Conservation (phyloP, 1,140 invertebrate species). For the Brachionus koreanus region DNA sequence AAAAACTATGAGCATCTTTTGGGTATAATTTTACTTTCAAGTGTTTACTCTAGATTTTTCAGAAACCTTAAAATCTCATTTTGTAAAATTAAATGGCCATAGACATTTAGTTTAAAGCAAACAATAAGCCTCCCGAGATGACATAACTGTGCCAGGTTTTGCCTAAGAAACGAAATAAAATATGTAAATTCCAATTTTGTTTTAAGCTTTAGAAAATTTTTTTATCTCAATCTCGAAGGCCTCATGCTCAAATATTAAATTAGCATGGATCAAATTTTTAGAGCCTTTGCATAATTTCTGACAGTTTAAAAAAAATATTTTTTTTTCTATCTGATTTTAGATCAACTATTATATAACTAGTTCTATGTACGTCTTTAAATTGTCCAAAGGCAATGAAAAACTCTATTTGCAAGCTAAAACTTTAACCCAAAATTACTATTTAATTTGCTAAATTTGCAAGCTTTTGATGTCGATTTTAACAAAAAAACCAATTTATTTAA, state of each 20-base stretch:
- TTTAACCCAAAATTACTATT: background rate
- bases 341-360: background rate
- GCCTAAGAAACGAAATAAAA: background rate
- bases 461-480: background rate
- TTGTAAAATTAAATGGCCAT: background rate
- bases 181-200: background rate
- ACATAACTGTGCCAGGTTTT: background rate
- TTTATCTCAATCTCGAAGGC: background rate
- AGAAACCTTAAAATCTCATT: background rate
- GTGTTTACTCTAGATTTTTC: background rate
- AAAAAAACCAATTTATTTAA: constrained; percentile 37
- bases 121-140: background rate
- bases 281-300: background rate
- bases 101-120: background rate
- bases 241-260: background rate
- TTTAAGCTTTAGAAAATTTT: background rate
- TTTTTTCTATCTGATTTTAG: background rate
- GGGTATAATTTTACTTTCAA: background rate
- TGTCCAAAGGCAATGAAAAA: background rate
- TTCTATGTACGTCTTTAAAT: background rate
- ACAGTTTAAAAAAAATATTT: background rate
- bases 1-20: background rate
- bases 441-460: background rate
- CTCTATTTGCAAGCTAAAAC: background rate
- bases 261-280: background rate